These are phyloP conservation scores for Andrena minutula DNA, from an alignment of 2,888 invertebrate genomes.

Conservation along the genomic window DNA sequence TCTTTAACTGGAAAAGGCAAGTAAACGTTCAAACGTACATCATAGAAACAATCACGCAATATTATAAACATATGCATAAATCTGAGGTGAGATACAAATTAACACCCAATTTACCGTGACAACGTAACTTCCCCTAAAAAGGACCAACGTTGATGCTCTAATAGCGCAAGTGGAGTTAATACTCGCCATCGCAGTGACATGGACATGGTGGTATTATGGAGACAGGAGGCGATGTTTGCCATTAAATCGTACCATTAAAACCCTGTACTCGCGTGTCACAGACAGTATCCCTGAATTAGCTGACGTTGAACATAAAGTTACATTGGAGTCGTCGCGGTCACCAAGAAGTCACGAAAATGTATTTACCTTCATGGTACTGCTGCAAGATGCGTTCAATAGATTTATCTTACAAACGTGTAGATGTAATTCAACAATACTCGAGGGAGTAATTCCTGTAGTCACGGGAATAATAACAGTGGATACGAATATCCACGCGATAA, in stretches of 20 bases:
- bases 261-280: constrained; percentile 12
- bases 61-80: too few species aligned
- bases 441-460: neutral
- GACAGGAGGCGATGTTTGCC: constrained; percentile 5
- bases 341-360: constrained; percentile 23
- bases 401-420: constrained; percentile 4
- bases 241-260: constrained; percentile 37
- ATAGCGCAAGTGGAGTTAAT: constrained; percentile 1
- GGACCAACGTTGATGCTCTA: neutral
- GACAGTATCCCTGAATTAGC: constrained; percentile 28
- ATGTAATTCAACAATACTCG: neutral
- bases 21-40: too few species aligned
- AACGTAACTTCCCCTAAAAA: neutral
- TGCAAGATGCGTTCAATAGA: neutral
- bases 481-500: neutral
- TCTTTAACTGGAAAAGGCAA: too few species aligned
- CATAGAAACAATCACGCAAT: too few species aligned
- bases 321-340: neutral
- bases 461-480: neutral
- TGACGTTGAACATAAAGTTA: constrained; percentile 37
- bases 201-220: neutral
- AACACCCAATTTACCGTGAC: too few species aligned
- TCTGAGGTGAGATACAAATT: too few species aligned
- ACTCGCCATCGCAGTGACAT: neutral
- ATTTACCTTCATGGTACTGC: constrained; percentile 1